Percentiles rank a stretch among this genome's conserved stretches.
Conservation (phyloP, 2,888 invertebrate genomes). For the Bombylius major region DNA sequence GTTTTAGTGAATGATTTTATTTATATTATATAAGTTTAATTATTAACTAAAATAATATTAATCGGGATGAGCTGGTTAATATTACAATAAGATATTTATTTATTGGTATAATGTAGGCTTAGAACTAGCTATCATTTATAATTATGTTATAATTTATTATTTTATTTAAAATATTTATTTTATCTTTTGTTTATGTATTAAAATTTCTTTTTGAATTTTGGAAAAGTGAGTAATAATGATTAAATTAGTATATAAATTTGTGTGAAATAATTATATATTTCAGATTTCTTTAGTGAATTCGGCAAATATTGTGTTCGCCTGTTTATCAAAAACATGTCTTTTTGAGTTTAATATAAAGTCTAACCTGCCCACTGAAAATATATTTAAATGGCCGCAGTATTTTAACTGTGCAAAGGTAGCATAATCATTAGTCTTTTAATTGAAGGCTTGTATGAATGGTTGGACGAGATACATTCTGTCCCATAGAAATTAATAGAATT, state of each 20-base stretch:
- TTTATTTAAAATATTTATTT: slow-evolving; percentile 37
- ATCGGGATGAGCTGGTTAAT: slow-evolving; percentile 44
- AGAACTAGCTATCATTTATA: slow-evolving; percentile 44
- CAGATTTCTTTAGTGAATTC: slow-evolving; percentile 46
- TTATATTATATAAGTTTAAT: slow-evolving; percentile 22
- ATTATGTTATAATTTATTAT: slow-evolving; percentile 39
- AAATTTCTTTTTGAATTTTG: slow-evolving; percentile 34
- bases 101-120: slow-evolving; percentile 40
- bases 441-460: slow-evolving; percentile 66
- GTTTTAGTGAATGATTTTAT: slow-evolving; percentile 16
- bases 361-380: slow-evolving; percentile 56
- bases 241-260: slow-evolving; percentile 43
- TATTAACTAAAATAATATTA: slow-evolving; percentile 35
- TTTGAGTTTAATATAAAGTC: slow-evolving; percentile 49
- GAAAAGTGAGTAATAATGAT: slow-evolving; percentile 43
- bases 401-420: slow-evolving; percentile 69
- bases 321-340: slow-evolving; percentile 71
- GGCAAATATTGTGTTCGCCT: slow-evolving; percentile 52
- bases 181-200: slow-evolving; percentile 35
- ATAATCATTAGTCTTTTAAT: slow-evolving; percentile 71
- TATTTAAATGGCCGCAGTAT: slow-evolving; percentile 64
- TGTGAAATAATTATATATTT: slow-evolving; percentile 23
- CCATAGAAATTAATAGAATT: slow-evolving; percentile 42
- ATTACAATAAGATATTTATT: slow-evolving; percentile 43
- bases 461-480: slow-evolving; percentile 53